A percentile compares a stretch with the other conserved stretches of the same genome.
These are phyloP conservation scores for Heteromurus nitidus DNA, from an alignment of 2,888 invertebrate genomes.

Conservation along the genomic window DNA sequence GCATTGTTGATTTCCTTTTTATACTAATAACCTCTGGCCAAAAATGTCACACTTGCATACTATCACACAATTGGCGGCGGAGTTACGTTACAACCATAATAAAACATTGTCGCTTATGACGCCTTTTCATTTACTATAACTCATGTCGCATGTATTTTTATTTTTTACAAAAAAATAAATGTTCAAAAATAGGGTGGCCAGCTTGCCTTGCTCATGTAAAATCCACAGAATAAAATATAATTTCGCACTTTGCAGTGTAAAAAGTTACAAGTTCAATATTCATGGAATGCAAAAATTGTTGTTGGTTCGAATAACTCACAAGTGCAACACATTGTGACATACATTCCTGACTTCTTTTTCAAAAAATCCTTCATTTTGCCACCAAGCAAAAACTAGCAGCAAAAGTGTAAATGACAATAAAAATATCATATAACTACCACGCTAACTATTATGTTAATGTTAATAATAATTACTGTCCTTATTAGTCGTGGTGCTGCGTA, in stretches of 20 bases:
- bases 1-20: slow-evolving; percentile 47
- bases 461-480: slow-evolving; percentile 57
- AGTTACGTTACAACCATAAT: too few species aligned
- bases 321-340: slow-evolving; percentile 13
- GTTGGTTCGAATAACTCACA: slow-evolving; percentile 17
- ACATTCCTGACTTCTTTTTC: slow-evolving; percentile 33
- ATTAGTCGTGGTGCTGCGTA: slow-evolving; percentile 41
- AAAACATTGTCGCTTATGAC: too few species aligned
- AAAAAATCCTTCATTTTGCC: slow-evolving; percentile 38
- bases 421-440: slow-evolving; percentile 10
- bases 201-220: too few species aligned
- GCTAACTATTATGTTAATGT: too few species aligned
- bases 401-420: slow-evolving; percentile 36
- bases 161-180: too few species aligned
- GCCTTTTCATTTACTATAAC: too few species aligned
- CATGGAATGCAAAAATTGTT: slow-evolving; percentile 40
- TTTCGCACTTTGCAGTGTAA: slow-evolving; percentile 36
- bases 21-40: slow-evolving; percentile 33
- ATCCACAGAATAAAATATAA: too few species aligned
- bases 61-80: too few species aligned
- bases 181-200: too few species aligned
- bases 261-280: background rate
- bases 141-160: too few species aligned
- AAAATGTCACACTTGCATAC: slow-evolving; percentile 42
- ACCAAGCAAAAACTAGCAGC: slow-evolving; percentile 37